phyloP scores from a whole-genome alignment of 2,888 invertebrate genomes.

The Keiferia lycopersicella region DNA sequence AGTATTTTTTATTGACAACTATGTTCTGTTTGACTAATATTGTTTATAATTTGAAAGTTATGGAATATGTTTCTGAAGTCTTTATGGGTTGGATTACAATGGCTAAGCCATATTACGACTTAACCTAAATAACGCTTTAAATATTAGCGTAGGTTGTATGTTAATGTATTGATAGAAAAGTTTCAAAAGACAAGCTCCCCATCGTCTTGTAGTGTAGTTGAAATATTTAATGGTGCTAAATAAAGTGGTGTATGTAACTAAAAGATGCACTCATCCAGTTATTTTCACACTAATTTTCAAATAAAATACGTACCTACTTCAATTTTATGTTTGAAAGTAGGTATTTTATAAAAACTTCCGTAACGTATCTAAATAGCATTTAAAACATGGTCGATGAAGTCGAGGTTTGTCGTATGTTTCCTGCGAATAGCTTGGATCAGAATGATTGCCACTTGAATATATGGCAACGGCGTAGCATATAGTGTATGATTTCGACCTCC shows the following conservation, averaged over 20 bases:
- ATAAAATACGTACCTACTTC: too few relatives aligned
- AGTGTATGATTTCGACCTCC: slow-evolving; percentile 5
- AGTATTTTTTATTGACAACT: slow-evolving; percentile 72
- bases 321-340: not conserved
- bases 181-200: slow-evolving; percentile 65
- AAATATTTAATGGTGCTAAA: slow-evolving; percentile 64
- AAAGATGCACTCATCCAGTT: too few relatives aligned
- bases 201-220: slow-evolving; percentile 54
- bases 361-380: too few relatives aligned
- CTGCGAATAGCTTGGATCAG: not conserved
- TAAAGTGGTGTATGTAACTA: slow-evolving; percentile 21
- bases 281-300: not conserved
- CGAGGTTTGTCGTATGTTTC: too few relatives aligned
- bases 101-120: slow-evolving; percentile 61
- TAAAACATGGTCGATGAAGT: too few relatives aligned
- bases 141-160: slow-evolving; percentile 64
- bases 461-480: not conserved
- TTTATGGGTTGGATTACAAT: slow-evolving; percentile 39
- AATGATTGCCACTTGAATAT: not conserved
- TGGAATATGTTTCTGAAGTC: slow-evolving; percentile 34
- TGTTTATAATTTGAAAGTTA: slow-evolving; percentile 42
- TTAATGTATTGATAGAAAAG: slow-evolving; percentile 71
- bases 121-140: slow-evolving; percentile 66
- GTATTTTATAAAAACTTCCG: too few relatives aligned
- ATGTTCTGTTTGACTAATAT: slow-evolving; percentile 56